Evolutionary conservation across 1,140 invertebrate species (phyloP).

Genomic region (Brachionus angularis): DNA sequence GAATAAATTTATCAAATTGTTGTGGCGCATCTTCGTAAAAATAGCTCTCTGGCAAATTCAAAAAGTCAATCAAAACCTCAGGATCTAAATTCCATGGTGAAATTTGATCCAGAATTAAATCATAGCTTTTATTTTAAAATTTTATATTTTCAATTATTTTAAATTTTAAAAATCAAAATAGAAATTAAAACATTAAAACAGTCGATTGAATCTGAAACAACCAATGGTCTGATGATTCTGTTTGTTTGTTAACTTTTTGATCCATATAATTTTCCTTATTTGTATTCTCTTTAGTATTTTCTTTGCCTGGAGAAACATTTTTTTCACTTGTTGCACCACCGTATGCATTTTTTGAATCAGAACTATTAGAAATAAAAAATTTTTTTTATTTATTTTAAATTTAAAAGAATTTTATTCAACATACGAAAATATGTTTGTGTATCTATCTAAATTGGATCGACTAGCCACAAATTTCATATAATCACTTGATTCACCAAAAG

Average conservation of each 20-base stretch:
- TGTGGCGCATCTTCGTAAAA: conserved; percentile 33
- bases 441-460: conserved; percentile 22
- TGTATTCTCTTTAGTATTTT: neutral
- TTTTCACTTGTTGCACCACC: conserved; percentile 29
- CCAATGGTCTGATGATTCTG: conserved; percentile 6
- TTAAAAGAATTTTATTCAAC: neutral
- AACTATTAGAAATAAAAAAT: neutral
- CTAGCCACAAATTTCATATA: conserved; percentile 41
- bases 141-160: neutral
- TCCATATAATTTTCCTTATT: neutral
- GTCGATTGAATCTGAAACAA: conserved; percentile 40
- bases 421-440: conserved; percentile 38
- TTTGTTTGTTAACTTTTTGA: conserved; percentile 13
- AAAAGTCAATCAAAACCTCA: conserved; percentile 39
- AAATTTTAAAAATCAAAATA: neutral
- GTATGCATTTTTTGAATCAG: conserved; percentile 38
- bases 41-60: conserved; percentile 24
- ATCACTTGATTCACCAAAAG: conserved; percentile 32
- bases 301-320: conserved; percentile 7
- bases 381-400: neutral
- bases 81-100: conserved; percentile 39
- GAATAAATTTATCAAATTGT: conserved; percentile 35
- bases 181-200: conserved; percentile 19
- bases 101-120: conserved; percentile 38
- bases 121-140: conserved; percentile 2